Conservation (phyloP, 2,113 vertebrate species). For the Peromyscus polionotus region DNA sequence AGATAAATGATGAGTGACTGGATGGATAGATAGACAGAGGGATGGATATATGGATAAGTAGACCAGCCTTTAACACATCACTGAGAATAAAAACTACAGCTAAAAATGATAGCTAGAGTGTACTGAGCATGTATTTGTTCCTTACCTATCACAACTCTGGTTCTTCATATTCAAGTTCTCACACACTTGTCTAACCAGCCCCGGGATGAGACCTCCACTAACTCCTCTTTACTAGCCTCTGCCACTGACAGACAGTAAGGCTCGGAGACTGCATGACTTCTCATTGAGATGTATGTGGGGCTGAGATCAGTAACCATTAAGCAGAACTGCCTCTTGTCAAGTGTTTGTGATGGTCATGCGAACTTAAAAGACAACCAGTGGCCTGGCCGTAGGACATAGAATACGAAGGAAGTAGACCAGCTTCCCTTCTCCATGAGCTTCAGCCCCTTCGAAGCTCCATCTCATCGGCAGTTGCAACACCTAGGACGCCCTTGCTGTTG, state of each 20-base stretch:
- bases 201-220: not conserved
- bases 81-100: conserved; percentile 37
- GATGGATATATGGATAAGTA: not conserved
- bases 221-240: not conserved
- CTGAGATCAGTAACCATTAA: not conserved
- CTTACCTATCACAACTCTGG: not conserved
- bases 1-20: not conserved
- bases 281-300: not conserved
- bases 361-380: not conserved
- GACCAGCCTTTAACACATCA: not conserved
- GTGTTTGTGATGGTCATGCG: not conserved
- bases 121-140: not conserved
- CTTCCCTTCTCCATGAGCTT: not conserved
- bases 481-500: not conserved
- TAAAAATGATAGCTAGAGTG: not conserved
- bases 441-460: not conserved
- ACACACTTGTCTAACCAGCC: not conserved
- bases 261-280: not conserved
- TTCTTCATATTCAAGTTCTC: not conserved
- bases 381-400: not conserved
- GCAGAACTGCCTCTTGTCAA: not conserved
- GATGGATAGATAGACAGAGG: not conserved
- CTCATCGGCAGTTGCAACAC: not conserved
- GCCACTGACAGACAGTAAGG: not conserved
- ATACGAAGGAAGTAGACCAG: not conserved